Conservation (phyloP, 1,140 invertebrate species). For the Liolophura sinensis region DNA sequence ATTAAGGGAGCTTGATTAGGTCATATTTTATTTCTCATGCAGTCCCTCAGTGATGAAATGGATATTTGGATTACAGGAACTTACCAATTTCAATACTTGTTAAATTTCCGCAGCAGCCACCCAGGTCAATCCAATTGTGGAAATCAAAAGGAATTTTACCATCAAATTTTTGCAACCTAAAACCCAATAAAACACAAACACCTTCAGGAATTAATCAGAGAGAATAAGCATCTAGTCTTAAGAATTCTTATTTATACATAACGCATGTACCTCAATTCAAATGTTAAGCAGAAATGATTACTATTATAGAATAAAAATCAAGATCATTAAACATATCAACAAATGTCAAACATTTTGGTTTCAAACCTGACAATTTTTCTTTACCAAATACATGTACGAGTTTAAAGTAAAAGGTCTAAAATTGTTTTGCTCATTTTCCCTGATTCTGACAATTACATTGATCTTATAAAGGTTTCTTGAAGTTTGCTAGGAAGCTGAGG, state of each 20-base stretch:
- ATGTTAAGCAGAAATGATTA: neutral
- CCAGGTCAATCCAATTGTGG: constrained; percentile 16
- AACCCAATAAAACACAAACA: constrained; percentile 4
- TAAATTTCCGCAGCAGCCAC: constrained; percentile 13
- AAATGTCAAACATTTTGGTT: too few species aligned
- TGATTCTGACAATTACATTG: too few species aligned
- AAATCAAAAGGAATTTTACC: constrained; percentile 23
- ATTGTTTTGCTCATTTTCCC: too few species aligned
- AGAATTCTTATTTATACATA: neutral
- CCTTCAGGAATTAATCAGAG: neutral
- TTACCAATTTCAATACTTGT: constrained; percentile 11
- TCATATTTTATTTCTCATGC: neutral
- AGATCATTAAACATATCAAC: too few species aligned
- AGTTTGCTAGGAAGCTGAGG: too few species aligned
- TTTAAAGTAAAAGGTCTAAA: too few species aligned
- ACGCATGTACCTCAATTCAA: neutral
- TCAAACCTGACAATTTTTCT: too few species aligned
- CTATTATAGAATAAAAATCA: neutral
- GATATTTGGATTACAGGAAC: neutral
- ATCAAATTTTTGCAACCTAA: constrained; percentile 18
- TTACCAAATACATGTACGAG: too few species aligned
- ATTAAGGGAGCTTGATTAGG: too few species aligned
- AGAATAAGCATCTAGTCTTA: neutral
- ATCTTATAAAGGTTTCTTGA: too few species aligned
- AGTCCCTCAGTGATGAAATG: neutral